A percentile compares a stretch with the other conserved stretches of the same genome.
Conservation (phyloP, 2,888 invertebrate species). For the Drosophila mimetica region DNA sequence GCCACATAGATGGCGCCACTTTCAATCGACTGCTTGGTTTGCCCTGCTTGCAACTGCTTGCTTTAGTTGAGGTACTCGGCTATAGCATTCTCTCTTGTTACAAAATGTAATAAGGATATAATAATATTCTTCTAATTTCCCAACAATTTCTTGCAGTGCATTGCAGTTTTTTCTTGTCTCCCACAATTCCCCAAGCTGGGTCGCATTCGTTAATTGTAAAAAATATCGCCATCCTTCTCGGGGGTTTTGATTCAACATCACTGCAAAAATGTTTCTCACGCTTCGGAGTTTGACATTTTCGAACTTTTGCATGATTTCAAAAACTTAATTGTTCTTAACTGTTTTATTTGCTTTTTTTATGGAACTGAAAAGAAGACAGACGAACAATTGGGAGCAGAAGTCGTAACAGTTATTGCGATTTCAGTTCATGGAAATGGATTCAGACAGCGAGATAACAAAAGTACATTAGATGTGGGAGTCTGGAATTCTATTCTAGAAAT, state of each 20-base stretch:
- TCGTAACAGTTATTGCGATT: conserved; percentile 25
- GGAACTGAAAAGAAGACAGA: conserved; percentile 34
- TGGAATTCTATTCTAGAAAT: too few species aligned
- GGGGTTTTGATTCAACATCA: conserved; percentile 51
- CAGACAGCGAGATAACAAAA: conserved; percentile 2
- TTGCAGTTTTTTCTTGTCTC: conserved; percentile 45
- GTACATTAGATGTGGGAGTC: neutral
- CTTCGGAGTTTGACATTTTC: conserved; percentile 84
- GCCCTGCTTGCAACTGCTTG: too few species aligned
- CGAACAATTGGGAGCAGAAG: conserved; percentile 55
- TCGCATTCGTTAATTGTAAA: conserved; percentile 73
- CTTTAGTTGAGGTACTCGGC: too few species aligned
- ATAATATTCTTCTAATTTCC: neutral
- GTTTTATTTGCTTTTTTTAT: conserved; percentile 57
- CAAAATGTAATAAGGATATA: too few species aligned
- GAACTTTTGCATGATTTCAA: conserved; percentile 84
- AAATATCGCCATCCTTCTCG: conserved; percentile 70
- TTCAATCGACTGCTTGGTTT: too few species aligned
- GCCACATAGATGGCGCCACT: too few species aligned
- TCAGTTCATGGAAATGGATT: conserved; percentile 16
- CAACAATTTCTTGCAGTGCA: conserved; percentile 30
- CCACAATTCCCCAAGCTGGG: conserved; percentile 62
- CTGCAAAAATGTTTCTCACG: conserved; percentile 83
- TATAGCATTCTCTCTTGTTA: too few species aligned
- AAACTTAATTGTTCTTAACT: conserved; percentile 81